A percentile compares a stretch with the other conserved stretches of the same genome.
These are phyloP conservation scores for Dascyllus trimaculatus DNA, from an alignment of 2,113 vertebrate species.

Conservation along the genomic window DNA sequence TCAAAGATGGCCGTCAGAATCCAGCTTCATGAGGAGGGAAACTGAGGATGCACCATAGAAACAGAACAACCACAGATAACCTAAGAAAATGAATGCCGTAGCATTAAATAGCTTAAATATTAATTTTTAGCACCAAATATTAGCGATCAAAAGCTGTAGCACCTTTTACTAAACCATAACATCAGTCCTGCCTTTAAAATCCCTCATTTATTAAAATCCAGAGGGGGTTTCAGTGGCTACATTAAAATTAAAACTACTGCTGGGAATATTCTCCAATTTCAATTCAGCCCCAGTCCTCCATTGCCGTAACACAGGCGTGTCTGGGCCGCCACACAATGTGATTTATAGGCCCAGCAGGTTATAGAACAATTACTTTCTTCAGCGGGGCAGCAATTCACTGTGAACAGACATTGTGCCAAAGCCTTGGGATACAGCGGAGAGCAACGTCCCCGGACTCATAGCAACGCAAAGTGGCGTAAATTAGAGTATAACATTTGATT, in stretches of 20 bases:
- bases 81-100: too few relatives aligned
- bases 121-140: neutral
- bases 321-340: neutral
- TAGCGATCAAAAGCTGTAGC: neutral
- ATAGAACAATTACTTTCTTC: constrained; percentile 9
- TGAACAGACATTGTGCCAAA: neutral
- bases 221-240: neutral
- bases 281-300: neutral
- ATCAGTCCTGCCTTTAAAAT: neutral
- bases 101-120: too few relatives aligned
- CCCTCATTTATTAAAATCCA: neutral
- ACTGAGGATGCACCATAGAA: too few relatives aligned
- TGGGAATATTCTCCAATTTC: neutral
- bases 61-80: too few relatives aligned
- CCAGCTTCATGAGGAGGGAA: too few relatives aligned
- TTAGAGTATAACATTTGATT: neutral
- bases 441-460: neutral
- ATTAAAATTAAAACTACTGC: neutral
- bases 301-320: neutral
- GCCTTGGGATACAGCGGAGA: neutral
- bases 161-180: neutral
- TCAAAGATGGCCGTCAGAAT: too few relatives aligned
- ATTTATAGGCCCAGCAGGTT: constrained; percentile 24
- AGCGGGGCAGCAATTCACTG: neutral
- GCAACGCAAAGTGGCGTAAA: constrained; percentile 3